Conservation (phyloP, 2,888 invertebrate species). For the Hypercompe scribonia region DNA sequence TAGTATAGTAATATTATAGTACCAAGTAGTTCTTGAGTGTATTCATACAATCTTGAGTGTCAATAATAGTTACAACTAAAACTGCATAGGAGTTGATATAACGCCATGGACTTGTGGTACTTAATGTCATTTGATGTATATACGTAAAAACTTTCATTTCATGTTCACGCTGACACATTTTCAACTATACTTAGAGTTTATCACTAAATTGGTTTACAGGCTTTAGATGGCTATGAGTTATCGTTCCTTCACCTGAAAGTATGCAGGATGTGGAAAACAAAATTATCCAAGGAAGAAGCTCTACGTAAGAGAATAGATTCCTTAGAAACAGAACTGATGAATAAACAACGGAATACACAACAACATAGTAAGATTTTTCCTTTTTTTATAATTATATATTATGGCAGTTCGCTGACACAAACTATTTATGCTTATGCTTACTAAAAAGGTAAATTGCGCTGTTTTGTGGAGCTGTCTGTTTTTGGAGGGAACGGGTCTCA, state of each 20-base stretch:
- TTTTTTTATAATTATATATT: not conserved
- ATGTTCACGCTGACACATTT: not conserved
- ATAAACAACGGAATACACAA: conserved; percentile 80
- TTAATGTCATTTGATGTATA: no score
- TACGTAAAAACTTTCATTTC: no score
- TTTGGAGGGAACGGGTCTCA: no score
- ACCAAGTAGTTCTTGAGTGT: no score
- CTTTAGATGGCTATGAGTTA: conserved; percentile 82
- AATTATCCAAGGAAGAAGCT: conserved; percentile 75
- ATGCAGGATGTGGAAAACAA: conserved; percentile 81
- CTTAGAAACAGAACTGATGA: conserved; percentile 79
- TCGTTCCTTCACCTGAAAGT: conserved; percentile 85
- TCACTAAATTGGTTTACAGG: conserved; percentile 56
- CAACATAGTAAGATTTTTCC: conserved; percentile 75
- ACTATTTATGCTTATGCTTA: no score
- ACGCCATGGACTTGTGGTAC: not conserved
- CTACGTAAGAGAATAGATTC: conserved; percentile 77
- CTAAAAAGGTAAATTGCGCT: not conserved
- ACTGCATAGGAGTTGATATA: not conserved
- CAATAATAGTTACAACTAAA: not conserved
- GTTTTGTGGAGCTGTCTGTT: no score
- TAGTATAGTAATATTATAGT: not conserved
- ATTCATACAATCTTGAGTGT: not conserved
- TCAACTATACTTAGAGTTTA: not conserved
- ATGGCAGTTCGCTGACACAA: not conserved